Evolutionary conservation across 2,888 invertebrate genomes (phyloP), one percentile per base, ranked within the genome.

Genomic region (Tiliacea aurago): DNA sequence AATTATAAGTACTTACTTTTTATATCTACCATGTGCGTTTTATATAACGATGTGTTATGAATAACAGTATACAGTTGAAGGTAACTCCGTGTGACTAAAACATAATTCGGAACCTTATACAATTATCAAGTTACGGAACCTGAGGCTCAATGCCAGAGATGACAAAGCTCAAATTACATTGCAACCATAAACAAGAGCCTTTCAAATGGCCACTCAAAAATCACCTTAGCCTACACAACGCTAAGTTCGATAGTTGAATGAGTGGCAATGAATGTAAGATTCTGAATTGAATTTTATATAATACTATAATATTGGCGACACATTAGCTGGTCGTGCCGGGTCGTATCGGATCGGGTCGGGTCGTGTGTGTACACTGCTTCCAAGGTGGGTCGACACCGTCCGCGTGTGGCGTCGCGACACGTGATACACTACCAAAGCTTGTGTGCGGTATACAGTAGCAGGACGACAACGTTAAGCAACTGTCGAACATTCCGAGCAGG

Each of bases 351-450:
- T 37, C 37, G 37, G 4, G 37, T 37, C 37, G 37, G 69, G 71
- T 15, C 43, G 56, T 33, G 70, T 45, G 51, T 37, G 45, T 37
- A 62, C 62, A 87, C 91, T 93, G 92, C 84, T 86, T 86, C 90
- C 90, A 91, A 93, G 92, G 90, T 84, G 87, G 91, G 85, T 86
- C 81, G 82, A 87, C 79, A 81, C 84, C 91, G 87, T 80, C 65
- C 81, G 79, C 83, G 76, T 85, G 88, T 88, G 89, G 85, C 80
- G 67, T 28, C 70, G 71, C 81, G 81, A 66, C 58, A 13, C 18
- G 37, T 85, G 84, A 85, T 74, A 10, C 67, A n/a, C 66, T 82
- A 78, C 80, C 85, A 86, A 83, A 86, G 87, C 89, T 65, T 76
- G 87, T 87, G 90, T 13, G 74, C 65, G 13, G 4, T n/a, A 61